These are phyloP conservation scores for Magallana nippona DNA, from an alignment of 2,888 invertebrate species.

Conservation along the genomic window DNA sequence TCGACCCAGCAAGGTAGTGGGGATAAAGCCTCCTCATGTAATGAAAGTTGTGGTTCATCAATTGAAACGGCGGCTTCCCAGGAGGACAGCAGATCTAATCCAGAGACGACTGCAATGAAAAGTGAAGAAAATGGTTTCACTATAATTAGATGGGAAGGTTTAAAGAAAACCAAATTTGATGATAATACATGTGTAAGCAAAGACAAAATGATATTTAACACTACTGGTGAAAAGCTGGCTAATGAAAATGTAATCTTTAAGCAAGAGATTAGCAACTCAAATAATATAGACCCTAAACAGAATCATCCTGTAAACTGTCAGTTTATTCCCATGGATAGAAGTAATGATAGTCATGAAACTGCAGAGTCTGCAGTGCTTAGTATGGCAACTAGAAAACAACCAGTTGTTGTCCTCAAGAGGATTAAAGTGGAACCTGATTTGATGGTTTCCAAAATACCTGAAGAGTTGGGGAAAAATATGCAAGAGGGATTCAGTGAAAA, in stretches of 20 bases:
- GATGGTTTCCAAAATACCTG: background rate
- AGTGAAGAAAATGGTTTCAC: background rate
- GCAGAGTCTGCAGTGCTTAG: background rate
- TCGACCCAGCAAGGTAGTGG: no score
- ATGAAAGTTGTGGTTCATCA: background rate
- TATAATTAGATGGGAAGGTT: background rate
- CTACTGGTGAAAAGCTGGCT: no score
- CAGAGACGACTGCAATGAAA: background rate
- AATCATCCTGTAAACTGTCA: no score
- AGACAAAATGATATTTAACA: background rate
- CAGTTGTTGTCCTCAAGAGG: background rate
- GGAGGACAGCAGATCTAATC: background rate
- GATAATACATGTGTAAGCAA: background rate
- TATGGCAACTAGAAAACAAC: background rate
- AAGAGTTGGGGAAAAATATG: background rate
- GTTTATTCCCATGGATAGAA: background rate
- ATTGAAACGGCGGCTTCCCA: background rate
- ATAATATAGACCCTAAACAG: no score
- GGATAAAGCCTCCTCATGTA: background rate
- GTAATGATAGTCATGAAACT: background rate
- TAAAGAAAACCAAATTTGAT: background rate
- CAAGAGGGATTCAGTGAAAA: background rate
- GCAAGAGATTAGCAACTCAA: no score
- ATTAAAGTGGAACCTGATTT: constrained; percentile 2
- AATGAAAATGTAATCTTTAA: no score